Evolutionary conservation across 2,888 invertebrate species (phyloP).

Genomic region (Antheraea yamamai): DNA sequence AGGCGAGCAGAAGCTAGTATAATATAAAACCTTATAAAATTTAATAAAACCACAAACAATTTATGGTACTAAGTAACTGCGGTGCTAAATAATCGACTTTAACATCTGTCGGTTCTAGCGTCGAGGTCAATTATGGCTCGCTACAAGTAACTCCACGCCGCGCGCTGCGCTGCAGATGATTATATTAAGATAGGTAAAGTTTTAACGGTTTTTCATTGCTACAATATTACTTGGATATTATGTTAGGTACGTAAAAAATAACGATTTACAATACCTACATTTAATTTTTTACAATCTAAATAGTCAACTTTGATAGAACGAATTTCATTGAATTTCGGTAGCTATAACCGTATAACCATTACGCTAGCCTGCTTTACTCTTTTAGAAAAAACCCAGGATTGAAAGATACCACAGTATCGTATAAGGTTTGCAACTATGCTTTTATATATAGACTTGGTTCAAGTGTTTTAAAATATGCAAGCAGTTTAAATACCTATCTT

Average conservation of each 20-base stretch:
- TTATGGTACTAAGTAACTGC: constrained; percentile 1
- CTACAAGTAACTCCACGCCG: constrained; percentile 6
- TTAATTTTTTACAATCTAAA: not conserved
- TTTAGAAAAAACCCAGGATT: no score
- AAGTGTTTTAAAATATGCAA: no score
- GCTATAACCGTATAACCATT: no score
- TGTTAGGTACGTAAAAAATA: not conserved
- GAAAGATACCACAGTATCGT: no score
- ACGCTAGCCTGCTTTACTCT: no score
- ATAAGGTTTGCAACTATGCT: no score
- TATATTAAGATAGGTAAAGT: constrained; percentile 2
- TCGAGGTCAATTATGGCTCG: constrained; percentile 4
- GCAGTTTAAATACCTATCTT: no score
- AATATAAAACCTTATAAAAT: not conserved
- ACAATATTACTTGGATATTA: not conserved
- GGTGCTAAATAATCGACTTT: not conserved
- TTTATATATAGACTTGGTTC: no score
- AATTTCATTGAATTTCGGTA: no score
- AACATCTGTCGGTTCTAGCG: not conserved
- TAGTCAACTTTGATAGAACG: no score
- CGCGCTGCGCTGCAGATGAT: not conserved
- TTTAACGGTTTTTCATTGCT: not conserved
- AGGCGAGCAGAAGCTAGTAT: not conserved
- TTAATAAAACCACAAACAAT: not conserved
- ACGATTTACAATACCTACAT: not conserved